These are phyloP conservation scores for Acanthopagrus latus DNA, from an alignment of 2,797 vertebrate genomes.

Conservation along the genomic window DNA sequence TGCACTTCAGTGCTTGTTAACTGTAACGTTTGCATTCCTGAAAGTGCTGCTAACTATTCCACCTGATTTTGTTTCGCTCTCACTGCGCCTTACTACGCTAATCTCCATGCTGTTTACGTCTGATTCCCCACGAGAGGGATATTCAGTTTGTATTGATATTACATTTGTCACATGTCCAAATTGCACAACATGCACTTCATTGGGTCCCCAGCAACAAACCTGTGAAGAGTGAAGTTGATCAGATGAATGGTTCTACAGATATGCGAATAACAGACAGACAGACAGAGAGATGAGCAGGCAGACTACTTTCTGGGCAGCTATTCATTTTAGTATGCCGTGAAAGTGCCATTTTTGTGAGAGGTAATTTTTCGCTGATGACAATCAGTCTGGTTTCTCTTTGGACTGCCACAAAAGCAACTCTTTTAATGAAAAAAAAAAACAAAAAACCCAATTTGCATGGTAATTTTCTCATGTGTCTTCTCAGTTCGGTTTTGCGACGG, in stretches of 20 bases:
- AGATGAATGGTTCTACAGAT: no score
- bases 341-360: not conserved
- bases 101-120: no score
- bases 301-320: not conserved
- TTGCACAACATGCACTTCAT: no score
- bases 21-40: not conserved
- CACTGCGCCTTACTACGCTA: no score
- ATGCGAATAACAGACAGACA: no score
- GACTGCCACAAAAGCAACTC: not conserved
- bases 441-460: conserved; percentile 15
- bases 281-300: no score
- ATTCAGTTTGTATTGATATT: no score
- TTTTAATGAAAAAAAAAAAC: conserved; percentile 11
- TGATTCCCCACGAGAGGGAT: no score
- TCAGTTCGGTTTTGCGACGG: not conserved
- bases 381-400: conserved; percentile 6
- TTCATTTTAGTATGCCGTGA: not conserved
- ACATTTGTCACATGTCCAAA: no score
- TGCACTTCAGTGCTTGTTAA: conserved; percentile 7
- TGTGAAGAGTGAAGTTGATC: no score
- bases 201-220: no score
- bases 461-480: not conserved
- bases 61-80: no score
- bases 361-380: not conserved
- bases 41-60: not conserved